Conservation (phyloP, 1,140 invertebrate genomes). For the Nasonia giraulti region DNA sequence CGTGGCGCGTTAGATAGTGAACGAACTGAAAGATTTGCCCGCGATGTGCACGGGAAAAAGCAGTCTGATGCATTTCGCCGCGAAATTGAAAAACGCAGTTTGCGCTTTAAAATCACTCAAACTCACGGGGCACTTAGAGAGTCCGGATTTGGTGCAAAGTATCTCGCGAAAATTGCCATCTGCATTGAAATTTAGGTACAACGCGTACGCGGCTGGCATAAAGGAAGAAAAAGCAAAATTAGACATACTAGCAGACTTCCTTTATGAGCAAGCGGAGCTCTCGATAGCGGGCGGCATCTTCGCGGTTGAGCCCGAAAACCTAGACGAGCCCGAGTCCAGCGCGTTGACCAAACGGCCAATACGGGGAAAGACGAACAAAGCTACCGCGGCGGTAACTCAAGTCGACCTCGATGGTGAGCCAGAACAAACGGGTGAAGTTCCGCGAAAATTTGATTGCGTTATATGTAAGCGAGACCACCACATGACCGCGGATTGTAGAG, state of each 20-base stretch:
- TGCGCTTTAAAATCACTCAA: neutral
- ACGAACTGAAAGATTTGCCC: conserved; percentile 1
- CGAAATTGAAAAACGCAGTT: neutral
- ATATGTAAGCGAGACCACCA: neutral
- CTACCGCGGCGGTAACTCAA: neutral
- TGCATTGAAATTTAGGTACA: neutral
- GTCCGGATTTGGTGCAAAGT: neutral
- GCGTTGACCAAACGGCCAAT: neutral
- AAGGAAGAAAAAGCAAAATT: neutral
- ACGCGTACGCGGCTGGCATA: neutral
- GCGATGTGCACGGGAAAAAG: neutral
- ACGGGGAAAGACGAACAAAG: neutral
- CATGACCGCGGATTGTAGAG: neutral
- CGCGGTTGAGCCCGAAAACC: neutral
- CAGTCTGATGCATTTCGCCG: neutral
- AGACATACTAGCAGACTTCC: neutral
- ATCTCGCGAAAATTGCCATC: neutral
- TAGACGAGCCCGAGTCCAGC: neutral
- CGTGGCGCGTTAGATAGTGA: neutral
- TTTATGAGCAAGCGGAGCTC: conserved; percentile 11
- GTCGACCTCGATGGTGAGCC: neutral
- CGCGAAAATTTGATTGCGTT: neutral
- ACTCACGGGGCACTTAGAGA: neutral
- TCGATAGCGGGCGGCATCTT: neutral
- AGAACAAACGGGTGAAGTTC: no score